Percentiles rank a stretch among this genome's conserved stretches.
These are phyloP conservation scores for Rhinatrema bivittatum DNA, from an alignment of 2,797 vertebrate genomes.

Conservation along the genomic window DNA sequence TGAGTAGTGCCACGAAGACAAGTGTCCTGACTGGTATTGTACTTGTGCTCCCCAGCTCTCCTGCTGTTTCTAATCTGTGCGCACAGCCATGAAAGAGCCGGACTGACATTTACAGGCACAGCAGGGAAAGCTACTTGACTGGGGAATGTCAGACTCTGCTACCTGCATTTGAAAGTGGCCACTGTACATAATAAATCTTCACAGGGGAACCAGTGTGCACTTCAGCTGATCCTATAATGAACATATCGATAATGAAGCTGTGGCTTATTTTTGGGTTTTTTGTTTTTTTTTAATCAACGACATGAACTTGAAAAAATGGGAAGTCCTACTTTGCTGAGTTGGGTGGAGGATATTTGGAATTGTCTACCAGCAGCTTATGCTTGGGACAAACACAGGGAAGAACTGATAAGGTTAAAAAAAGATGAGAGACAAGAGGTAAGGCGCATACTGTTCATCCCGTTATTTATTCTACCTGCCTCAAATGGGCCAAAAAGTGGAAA, in stretches of 20 bases:
- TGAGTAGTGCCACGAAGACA: slow-evolving; percentile 79
- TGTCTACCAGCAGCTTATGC: too few relatives aligned
- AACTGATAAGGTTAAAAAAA: too few relatives aligned
- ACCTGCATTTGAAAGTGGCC: slow-evolving; percentile 87
- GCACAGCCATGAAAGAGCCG: slow-evolving; percentile 93
- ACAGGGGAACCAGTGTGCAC: slow-evolving; percentile 42
- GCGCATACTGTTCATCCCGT: too few relatives aligned
- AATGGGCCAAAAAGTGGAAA: too few relatives aligned
- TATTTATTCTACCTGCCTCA: too few relatives aligned
- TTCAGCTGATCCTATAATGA: slow-evolving; percentile 49
- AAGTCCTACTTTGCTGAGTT: too few relatives aligned
- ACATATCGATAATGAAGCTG: slow-evolving; percentile 50
- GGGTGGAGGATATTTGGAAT: too few relatives aligned
- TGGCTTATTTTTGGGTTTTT: too few relatives aligned
- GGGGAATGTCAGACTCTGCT: slow-evolving; percentile 86
- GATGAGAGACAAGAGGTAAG: too few relatives aligned
- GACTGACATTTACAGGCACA: slow-evolving; percentile 98
- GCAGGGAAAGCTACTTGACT: slow-evolving; percentile 86
- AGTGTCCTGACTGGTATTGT: slow-evolving; percentile 90
- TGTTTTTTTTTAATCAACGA: too few relatives aligned
- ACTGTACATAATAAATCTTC: slow-evolving; percentile 72
- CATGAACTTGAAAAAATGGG: too few relatives aligned
- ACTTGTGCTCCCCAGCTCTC: slow-evolving; percentile 79
- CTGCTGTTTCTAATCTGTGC: slow-evolving; percentile 97
- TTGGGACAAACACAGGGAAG: too few relatives aligned